Evolutionary conservation across 2,797 vertebrate genomes (phyloP).

Genomic region (Alcedo quadribrachys): DNA sequence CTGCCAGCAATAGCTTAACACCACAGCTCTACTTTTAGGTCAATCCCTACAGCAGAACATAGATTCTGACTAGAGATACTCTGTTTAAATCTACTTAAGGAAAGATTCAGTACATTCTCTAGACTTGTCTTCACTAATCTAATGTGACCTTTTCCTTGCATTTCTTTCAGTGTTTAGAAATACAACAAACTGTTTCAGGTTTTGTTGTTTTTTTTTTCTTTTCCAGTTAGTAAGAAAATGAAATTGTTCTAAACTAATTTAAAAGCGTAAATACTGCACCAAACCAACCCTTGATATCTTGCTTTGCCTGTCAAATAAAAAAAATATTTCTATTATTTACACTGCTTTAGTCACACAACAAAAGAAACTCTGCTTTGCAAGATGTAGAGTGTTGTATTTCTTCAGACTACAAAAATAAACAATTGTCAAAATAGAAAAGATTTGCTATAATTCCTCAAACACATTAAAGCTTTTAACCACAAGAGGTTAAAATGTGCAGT

Average conservation of each 20-base stretch:
- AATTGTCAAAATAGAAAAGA: neutral
- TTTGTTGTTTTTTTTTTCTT: neutral
- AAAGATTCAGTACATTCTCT: neutral
- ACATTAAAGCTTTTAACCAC: neutral
- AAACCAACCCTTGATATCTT: constrained; percentile 9
- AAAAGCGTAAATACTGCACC: constrained; percentile 4
- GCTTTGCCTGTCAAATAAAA: constrained; percentile 32
- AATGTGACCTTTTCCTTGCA: neutral
- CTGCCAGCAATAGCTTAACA: neutral
- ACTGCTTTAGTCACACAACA: constrained; percentile 16
- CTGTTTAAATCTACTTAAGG: neutral
- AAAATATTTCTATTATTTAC: constrained; percentile 15
- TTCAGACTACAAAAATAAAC: neutral
- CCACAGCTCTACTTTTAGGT: neutral
- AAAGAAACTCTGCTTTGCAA: neutral
- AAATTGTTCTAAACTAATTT: constrained; percentile 12
- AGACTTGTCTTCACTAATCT: neutral
- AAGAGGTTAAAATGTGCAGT: neutral
- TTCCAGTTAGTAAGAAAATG: neutral
- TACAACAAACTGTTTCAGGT: neutral
- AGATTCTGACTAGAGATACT: neutral
- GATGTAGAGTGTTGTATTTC: neutral
- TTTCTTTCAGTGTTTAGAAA: neutral
- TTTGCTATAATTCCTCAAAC: neutral
- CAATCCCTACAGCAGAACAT: neutral